Base-by-base conservation (phyloP, 2,888 invertebrate species). In the Exocentrus adspersus region DNA sequence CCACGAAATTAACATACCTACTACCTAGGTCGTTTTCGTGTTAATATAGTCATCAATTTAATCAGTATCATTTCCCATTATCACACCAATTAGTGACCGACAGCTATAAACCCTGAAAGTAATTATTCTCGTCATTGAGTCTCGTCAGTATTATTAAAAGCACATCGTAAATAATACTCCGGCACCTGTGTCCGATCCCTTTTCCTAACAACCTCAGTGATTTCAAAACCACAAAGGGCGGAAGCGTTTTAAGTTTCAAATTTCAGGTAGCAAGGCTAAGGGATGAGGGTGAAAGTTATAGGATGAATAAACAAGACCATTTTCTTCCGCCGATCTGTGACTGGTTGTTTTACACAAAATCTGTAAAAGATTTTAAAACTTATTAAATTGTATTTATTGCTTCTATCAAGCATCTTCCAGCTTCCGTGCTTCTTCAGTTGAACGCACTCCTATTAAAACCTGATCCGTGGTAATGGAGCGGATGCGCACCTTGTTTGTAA, bases 401-500 rank as follows among this genome's bases (percentile, higher is more conserved):
- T 37, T n/a, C 37, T 12, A 37, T n/a, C n/a, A 12, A n/a, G 12
- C n/a, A 37, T 37, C 37, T 20, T 19, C 19, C 24, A 32, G 17
- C 17, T 30, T 51, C 24, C 37, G 37, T n/a, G 30, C 51, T 30
- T 32, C 32, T 51, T 51, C 51, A 32, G 12, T 51, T 51, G 17
- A 32, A 30, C 32, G 9, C 50, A 50, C 32, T 37, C 12, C 37
- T n/a, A 32, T 51, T 51, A 53, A 41, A 42, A 43, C 14, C 28
- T 28, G 43, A 54, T 28, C 17, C 43, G 24, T 41, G 19, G 37
- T 43, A 24, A 24, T 32, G 17, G 19, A 51, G 30, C 16, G 43
- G 28, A 41, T 28, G 28, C 28, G 54, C 37, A 24, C 41, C 41
- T 42, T 24, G 42, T 54, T 54, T 54, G 43, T 54, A 54, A 54